Evolutionary conservation across 2,888 invertebrate species (phyloP).

Genomic region (Scaptomyza flava): DNA sequence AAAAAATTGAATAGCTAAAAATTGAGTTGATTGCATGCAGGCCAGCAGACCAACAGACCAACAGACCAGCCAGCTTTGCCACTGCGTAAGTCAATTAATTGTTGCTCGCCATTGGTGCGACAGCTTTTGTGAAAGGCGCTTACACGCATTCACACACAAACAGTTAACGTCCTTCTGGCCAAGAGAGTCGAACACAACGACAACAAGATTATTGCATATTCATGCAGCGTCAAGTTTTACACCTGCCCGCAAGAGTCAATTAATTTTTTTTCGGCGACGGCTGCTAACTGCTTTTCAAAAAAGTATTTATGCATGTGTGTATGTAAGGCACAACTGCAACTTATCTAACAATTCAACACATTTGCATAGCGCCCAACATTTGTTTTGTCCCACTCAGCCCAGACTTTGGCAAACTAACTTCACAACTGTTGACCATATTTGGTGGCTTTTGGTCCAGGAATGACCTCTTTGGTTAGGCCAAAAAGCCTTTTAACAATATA

Average conservation of each 20-base stretch:
- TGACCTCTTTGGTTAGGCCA: constrained; percentile 32
- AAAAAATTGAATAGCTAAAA: constrained; percentile 20
- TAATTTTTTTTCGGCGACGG: constrained; percentile 48
- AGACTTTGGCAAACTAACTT: constrained; percentile 9
- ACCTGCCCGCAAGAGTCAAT: constrained; percentile 71
- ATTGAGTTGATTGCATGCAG: constrained; percentile 55
- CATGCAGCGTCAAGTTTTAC: constrained; percentile 61
- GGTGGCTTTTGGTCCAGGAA: constrained; percentile 2
- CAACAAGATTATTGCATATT: constrained; percentile 58
- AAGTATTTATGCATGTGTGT: background rate
- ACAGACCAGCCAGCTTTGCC: constrained; percentile 14
- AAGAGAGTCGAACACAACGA: constrained; percentile 31
- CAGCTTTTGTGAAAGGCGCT: constrained; percentile 74
- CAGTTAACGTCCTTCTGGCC: constrained; percentile 68
- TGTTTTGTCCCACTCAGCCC: constrained; percentile 19
- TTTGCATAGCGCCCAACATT: constrained; percentile 33
- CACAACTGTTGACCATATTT: constrained; percentile 28
- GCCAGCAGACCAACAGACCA: constrained; percentile 26
- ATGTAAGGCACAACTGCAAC: constrained; percentile 17
- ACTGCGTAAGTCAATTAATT: constrained; percentile 73
- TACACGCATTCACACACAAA: constrained; percentile 38
- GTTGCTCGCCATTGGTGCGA: constrained; percentile 73
- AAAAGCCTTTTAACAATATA: constrained; percentile 27
- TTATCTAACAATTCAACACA: constrained; percentile 49
- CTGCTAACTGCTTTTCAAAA: constrained; percentile 21